A percentile compares a stretch with the other conserved stretches of the same genome.
Evolutionary conservation across 2,113 vertebrate species (phyloP).

Genomic region (Origma solitaria): DNA sequence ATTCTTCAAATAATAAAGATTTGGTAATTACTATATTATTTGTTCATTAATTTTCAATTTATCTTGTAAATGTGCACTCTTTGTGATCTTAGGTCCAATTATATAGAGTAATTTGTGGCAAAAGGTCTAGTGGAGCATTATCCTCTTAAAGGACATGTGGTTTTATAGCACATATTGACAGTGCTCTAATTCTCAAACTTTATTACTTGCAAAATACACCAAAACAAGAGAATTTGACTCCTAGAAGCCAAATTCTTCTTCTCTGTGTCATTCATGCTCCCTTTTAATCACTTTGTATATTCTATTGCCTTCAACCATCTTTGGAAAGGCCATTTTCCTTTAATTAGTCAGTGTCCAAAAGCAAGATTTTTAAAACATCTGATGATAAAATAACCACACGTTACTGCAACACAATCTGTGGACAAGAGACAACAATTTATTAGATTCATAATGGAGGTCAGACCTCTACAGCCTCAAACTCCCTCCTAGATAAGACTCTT

Average conservation of each 20-base stretch:
- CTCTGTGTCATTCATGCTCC: background rate
- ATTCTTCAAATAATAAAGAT: constrained; percentile 72
- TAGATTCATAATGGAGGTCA: background rate
- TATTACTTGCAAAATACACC: background rate
- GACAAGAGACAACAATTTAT: background rate
- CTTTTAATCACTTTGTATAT: background rate
- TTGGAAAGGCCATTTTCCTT: background rate
- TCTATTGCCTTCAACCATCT: background rate
- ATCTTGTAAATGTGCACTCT: constrained; percentile 73
- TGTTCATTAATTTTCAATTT: constrained; percentile 81
- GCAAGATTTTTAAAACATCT: background rate
- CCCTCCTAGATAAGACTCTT: background rate
- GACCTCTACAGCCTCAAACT: background rate
- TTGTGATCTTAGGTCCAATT: constrained; percentile 75
- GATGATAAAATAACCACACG: background rate
- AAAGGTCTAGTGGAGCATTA: constrained; percentile 66
- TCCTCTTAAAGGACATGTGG: constrained; percentile 51
- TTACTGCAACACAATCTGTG: background rate
- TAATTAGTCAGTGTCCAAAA: background rate
- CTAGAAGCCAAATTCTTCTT: background rate
- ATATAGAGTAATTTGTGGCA: constrained; percentile 67
- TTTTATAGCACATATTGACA: constrained; percentile 58
- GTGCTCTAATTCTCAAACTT: constrained; percentile 30
- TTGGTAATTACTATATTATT: constrained; percentile 76
- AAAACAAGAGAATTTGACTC: background rate